phyloP scores from a whole-genome alignment of 2,797 vertebrate genomes.

The Mus minutoides region DNA sequence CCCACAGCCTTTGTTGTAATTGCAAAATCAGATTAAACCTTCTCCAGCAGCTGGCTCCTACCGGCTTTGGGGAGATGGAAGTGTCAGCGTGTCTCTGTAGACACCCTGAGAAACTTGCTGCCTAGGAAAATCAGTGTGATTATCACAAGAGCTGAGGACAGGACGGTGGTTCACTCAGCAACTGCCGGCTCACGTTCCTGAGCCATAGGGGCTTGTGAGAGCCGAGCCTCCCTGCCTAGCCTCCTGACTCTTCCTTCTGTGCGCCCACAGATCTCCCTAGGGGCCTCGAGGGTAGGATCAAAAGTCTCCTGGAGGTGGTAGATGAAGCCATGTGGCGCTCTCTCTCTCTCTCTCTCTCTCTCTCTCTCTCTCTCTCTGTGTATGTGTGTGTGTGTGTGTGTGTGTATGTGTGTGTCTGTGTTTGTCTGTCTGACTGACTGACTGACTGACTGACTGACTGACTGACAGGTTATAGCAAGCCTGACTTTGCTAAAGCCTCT shows the following conservation, averaged over 20 bases:
- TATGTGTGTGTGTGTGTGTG: neutral
- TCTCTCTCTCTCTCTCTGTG: no score
- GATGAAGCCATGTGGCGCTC: neutral
- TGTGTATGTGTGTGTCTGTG: neutral
- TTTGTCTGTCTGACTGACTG: neutral
- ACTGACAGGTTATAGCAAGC: constrained; percentile 31
- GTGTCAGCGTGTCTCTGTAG: constrained; percentile 71
- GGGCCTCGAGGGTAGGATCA: neutral
- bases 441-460: neutral
- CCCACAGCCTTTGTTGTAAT: constrained; percentile 68
- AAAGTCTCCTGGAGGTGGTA: neutral
- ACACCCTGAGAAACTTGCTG: constrained; percentile 70
- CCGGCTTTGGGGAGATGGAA: constrained; percentile 67
- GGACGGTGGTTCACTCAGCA: neutral
- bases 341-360: no score
- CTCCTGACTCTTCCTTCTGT: neutral
- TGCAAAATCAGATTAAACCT: constrained; percentile 73
- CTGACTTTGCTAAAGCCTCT: neutral
- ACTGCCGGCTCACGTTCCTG: neutral
- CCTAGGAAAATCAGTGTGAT: constrained; percentile 76
- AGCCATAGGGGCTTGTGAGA: constrained; percentile 14
- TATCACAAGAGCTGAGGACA: constrained; percentile 49
- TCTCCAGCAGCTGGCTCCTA: constrained; percentile 65
- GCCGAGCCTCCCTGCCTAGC: neutral
- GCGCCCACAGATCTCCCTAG: neutral